A percentile compares a stretch with the other conserved stretches of the same genome.
Evolutionary conservation across 2,888 invertebrate species (phyloP).

Genomic region (Margaritifera margaritifera): DNA sequence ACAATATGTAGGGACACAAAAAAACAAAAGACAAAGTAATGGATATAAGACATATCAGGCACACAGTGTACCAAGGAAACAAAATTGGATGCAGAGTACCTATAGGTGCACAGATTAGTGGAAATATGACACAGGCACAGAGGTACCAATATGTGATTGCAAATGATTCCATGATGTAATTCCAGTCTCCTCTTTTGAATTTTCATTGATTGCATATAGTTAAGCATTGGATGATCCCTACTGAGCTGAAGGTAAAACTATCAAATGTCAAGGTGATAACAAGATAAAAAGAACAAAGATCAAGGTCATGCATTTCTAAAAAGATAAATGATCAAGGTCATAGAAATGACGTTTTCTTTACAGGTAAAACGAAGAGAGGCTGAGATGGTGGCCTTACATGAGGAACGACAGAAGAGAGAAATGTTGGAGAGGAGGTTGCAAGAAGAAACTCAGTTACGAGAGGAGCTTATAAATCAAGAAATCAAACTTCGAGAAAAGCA

Average conservation of each 20-base stretch:
- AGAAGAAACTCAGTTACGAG: conserved; percentile 69
- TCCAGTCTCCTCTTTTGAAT: too few species aligned
- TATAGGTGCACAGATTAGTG: too few species aligned
- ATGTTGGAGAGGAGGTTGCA: conserved; percentile 71
- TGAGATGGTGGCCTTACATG: conserved; percentile 73
- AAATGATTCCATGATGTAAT: neutral
- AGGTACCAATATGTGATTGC: neutral
- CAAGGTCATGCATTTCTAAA: neutral
- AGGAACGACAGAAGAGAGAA: conserved; percentile 70
- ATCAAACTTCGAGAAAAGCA: conserved; percentile 71
- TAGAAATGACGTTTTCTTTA: conserved; percentile 2
- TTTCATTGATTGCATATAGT: too few species aligned
- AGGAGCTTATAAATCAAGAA: conserved; percentile 65
- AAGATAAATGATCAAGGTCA: neutral
- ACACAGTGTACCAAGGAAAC: too few species aligned
- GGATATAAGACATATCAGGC: too few species aligned
- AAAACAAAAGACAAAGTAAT: too few species aligned
- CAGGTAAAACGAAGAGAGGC: conserved; percentile 74
- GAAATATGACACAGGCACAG: conserved; percentile 1
- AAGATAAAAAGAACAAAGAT: too few species aligned
- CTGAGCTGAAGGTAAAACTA: too few species aligned
- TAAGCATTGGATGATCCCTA: too few species aligned
- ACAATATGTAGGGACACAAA: too few species aligned
- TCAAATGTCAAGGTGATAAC: too few species aligned
- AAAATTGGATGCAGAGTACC: too few species aligned